Base-by-base conservation (phyloP, 1,140 invertebrate species). In the Nixonia krombeini region DNA sequence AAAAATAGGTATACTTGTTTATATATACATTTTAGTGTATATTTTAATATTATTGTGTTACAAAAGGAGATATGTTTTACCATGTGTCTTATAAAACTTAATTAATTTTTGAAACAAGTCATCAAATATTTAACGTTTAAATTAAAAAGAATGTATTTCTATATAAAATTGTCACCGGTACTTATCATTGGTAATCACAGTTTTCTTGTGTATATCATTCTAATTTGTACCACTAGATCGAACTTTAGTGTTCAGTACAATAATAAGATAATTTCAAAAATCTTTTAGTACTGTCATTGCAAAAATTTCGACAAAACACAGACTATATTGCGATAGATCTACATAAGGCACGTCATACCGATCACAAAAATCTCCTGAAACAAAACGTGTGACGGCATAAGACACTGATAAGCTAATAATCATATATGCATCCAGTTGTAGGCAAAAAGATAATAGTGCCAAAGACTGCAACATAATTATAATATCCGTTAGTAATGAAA, bases 321-420 rank as follows among this genome's bases (percentile, higher is more conserved):
- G 51, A 47, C 78, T 81, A 52, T 85, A 85, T 21, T 85, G 83
- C 0, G 72, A 75, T 4, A 85, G 31, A 57, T 84, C 83, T 25
- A 73, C 68, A 33, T 82, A 79, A 40, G 83, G 81, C 37, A 85
- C 80, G 42, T 79, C 81, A 29, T 78, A 82, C 29, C 70, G 67
- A 59, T 85, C 82, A 64, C 79, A 85, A 57, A 85, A 80, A 42
- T 80, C 78, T 50, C 83, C 81, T 2, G 79, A 76, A 21, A 81
- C 71, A 29, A 79, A 82, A 18, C 78, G 74, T 26, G 79, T 70
- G 7, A 85, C 64, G 17, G 69, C 50, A 28, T 79, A 85, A 3
- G 82, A 82, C 25, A 65, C 59, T 0, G 78, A 75, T n/a, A 85
- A 62, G 44, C 80, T 83, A n/a, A 83, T 69, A n/a, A 78, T 67